Conservation (phyloP, 2,888 invertebrate genomes). For the Diaprepes abbreviatus region DNA sequence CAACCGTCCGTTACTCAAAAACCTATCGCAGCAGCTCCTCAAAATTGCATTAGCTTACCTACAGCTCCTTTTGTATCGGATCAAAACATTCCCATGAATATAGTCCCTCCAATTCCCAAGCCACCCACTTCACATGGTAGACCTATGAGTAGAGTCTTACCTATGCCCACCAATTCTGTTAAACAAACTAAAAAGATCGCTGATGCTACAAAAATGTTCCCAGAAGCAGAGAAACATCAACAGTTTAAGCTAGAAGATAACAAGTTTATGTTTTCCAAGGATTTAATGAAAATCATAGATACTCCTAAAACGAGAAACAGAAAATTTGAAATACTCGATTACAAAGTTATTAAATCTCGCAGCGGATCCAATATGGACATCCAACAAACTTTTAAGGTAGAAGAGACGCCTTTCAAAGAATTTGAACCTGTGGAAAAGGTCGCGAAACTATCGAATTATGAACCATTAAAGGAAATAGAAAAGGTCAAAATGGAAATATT, state of each 20-base stretch:
- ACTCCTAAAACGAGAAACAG: slow-evolving; percentile 48
- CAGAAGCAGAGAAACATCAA: slow-evolving; percentile 65
- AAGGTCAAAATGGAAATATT: slow-evolving; percentile 43
- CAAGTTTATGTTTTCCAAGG: slow-evolving; percentile 49
- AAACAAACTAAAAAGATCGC: slow-evolving; percentile 66
- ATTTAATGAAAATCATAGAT: slow-evolving; percentile 42
- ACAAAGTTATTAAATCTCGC: slow-evolving; percentile 49
- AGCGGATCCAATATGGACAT: slow-evolving; percentile 19
- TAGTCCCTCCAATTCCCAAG: slow-evolving; percentile 78
- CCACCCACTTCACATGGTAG: slow-evolving; percentile 68
- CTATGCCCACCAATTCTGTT: slow-evolving; percentile 77
- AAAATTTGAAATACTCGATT: slow-evolving; percentile 54
- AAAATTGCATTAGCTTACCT: slow-evolving; percentile 73
- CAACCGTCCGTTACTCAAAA: slow-evolving; percentile 53
- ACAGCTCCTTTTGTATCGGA: slow-evolving; percentile 70
- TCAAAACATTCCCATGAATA: slow-evolving; percentile 78
- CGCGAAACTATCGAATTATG: slow-evolving; percentile 26
- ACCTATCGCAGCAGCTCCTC: slow-evolving; percentile 61
- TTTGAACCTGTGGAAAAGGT: slow-evolving; percentile 45
- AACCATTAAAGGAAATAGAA: slow-evolving; percentile 43
- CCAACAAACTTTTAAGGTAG: slow-evolving; percentile 29
- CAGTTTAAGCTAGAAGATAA: slow-evolving; percentile 61
- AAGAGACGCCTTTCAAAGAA: slow-evolving; percentile 41
- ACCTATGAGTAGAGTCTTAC: slow-evolving; percentile 84
- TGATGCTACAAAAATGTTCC: slow-evolving; percentile 70